A percentile compares a stretch with the other conserved stretches of the same genome.
phyloP scores from a whole-genome alignment of 2,113 vertebrate genomes.

The Rynchops niger region DNA sequence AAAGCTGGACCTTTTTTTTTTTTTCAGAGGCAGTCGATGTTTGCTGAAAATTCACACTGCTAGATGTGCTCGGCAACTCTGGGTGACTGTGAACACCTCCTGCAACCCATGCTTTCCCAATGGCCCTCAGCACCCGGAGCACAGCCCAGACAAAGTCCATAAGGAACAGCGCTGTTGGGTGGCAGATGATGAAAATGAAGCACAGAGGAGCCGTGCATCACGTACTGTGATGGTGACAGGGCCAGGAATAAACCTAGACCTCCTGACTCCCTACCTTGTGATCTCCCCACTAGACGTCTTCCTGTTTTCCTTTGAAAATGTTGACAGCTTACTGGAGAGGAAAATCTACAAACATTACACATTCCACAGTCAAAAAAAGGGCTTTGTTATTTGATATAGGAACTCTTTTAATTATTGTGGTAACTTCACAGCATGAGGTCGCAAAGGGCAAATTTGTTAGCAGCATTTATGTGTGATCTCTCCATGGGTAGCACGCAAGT shows the following conservation, averaged over 20 bases:
- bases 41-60: neutral
- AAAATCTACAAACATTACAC: conserved; percentile 72
- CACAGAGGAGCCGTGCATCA: neutral
- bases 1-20: neutral
- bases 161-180: neutral
- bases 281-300: neutral
- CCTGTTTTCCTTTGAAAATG: conserved; percentile 67
- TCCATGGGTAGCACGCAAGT: neutral
- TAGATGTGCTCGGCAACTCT: neutral
- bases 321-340: conserved; percentile 65
- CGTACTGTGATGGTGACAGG: neutral
- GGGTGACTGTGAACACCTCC: neutral
- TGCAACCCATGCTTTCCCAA: neutral
- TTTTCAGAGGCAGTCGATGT: neutral
- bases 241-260: conserved; percentile 18
- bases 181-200: neutral
- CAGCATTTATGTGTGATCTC: conserved; percentile 51
- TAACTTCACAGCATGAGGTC: conserved; percentile 73
- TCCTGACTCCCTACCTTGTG: conserved; percentile 42
- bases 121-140: neutral
- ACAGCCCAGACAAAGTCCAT: neutral
- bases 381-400: conserved; percentile 74
- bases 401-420: conserved; percentile 77
- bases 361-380: conserved; percentile 67
- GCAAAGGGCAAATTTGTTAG: conserved; percentile 61